phyloP scores from a whole-genome alignment of 2,888 invertebrate species.

The Microctonus hyperodae region DNA sequence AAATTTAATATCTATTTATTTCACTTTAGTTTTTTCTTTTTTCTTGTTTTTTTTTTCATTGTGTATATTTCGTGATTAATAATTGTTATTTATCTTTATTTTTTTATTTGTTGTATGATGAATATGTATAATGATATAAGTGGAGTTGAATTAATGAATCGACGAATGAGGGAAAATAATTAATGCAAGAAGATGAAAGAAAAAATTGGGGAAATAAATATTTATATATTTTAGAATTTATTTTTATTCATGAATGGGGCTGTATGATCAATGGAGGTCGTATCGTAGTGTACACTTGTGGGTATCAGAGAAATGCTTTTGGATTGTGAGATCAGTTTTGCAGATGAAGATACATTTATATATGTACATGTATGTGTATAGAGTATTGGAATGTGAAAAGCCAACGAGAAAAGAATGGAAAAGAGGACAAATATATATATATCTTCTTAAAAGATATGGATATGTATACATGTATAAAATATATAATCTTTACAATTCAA shows the following conservation, averaged over 20 bases:
- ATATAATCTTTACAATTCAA: slow-evolving; percentile 18
- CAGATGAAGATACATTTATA: slow-evolving; percentile 22
- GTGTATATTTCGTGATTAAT: no score
- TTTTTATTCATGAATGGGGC: background rate
- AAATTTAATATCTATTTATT: background rate
- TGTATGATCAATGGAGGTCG: slow-evolving; percentile 3
- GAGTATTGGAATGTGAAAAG: slow-evolving; percentile 13
- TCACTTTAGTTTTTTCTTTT: background rate
- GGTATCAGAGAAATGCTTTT: slow-evolving; percentile 6
- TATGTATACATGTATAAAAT: no score
- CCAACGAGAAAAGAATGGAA: slow-evolving; percentile 11
- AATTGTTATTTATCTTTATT: no score
- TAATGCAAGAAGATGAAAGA: no score
- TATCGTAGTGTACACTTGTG: background rate
- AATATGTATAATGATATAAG: no score
- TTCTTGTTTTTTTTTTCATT: background rate
- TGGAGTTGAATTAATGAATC: no score
- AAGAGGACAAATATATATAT: slow-evolving; percentile 10
- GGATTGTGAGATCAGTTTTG: slow-evolving; percentile 24
- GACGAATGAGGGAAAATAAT: no score
- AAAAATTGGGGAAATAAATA: no score
- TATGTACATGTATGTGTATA: background rate
- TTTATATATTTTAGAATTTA: background rate
- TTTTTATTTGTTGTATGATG: no score
- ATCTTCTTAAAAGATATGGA: background rate